A percentile compares a stretch with the other conserved stretches of the same genome.
phyloP scores from a whole-genome alignment of 2,888 invertebrate species.

The Patella caerulea region DNA sequence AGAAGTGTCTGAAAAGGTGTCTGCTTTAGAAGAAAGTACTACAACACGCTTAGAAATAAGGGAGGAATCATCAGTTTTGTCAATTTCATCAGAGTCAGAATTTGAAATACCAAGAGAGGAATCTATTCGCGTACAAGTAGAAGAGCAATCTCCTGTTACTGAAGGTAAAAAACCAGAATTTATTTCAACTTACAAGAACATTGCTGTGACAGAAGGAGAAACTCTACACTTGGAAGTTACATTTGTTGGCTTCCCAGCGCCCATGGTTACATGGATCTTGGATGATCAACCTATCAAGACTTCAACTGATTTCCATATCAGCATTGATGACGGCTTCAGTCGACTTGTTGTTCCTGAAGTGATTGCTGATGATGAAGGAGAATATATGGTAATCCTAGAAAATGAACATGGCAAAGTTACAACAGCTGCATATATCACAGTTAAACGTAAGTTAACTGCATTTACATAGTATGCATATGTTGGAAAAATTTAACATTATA shows the following conservation, averaged over 20 bases:
- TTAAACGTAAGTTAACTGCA: slow-evolving; percentile 48
- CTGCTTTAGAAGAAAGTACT: slow-evolving; percentile 12
- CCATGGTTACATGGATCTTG: slow-evolving; percentile 69
- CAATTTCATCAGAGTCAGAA: slow-evolving; percentile 14
- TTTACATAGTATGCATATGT: no score
- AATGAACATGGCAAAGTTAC: slow-evolving; percentile 58
- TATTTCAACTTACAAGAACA: slow-evolving; percentile 28
- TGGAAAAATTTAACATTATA: no score
- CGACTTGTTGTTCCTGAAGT: slow-evolving; percentile 49
- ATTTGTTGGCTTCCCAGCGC: slow-evolving; percentile 54
- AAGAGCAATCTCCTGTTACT: slow-evolving; percentile 30
- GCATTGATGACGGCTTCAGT: slow-evolving; percentile 64
- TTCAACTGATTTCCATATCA: slow-evolving; percentile 36
- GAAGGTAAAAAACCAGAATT: slow-evolving; percentile 35
- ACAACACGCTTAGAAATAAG: slow-evolving; percentile 17
- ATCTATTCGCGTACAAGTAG: not conserved
- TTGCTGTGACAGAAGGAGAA: slow-evolving; percentile 40
- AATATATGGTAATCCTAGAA: slow-evolving; percentile 56
- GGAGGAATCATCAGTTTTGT: slow-evolving; percentile 15
- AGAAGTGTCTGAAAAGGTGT: slow-evolving; percentile 2
- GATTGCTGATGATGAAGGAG: slow-evolving; percentile 61
- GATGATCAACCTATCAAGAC: slow-evolving; percentile 76
- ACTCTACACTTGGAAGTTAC: slow-evolving; percentile 47
- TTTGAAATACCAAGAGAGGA: not conserved
- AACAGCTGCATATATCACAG: slow-evolving; percentile 57